Percentiles rank a stretch among this genome's conserved stretches.
phyloP scores from a whole-genome alignment of 2,797 vertebrate genomes.

The Poecilia velifera region DNA sequence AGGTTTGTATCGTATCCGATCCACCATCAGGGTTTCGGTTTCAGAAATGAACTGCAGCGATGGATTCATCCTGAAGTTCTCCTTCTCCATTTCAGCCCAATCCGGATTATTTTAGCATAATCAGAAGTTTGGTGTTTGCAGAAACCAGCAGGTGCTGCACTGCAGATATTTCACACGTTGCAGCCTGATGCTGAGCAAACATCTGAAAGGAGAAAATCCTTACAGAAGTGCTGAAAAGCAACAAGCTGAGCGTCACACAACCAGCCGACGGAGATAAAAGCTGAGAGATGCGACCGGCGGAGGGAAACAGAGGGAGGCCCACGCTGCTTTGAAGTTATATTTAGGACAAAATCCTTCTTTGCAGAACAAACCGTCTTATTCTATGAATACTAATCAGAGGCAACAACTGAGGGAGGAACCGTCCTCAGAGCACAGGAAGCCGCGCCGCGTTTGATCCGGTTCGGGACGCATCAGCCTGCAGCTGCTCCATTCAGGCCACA shows the following conservation, averaged over 20 bases:
- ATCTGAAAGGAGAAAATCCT: conserved; percentile 32
- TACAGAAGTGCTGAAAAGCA: conserved; percentile 17
- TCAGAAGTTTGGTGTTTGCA: not conserved
- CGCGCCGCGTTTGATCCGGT: conserved; percentile 2
- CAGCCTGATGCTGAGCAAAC: conserved; percentile 1
- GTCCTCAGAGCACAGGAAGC: conserved; percentile 27
- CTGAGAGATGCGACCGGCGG: conserved; percentile 28
- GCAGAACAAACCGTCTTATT: conserved; percentile 56
- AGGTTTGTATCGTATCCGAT: too few relatives aligned
- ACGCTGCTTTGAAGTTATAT: conserved; percentile 66
- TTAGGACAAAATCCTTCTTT: conserved; percentile 70
- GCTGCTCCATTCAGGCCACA: conserved; percentile 16
- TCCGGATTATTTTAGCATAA: not conserved
- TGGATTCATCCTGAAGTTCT: not conserved
- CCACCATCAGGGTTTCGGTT: not conserved
- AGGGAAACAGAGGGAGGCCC: conserved; percentile 42
- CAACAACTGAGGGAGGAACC: conserved; percentile 34
- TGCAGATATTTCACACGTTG: not conserved
- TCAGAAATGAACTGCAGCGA: not conserved
- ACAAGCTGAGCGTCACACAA: conserved; percentile 21
- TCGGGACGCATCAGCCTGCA: conserved; percentile 13
- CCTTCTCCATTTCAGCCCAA: not conserved
- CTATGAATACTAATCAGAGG: conserved; percentile 51
- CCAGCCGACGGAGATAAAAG: conserved; percentile 56
- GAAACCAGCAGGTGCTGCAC: not conserved